Evolutionary conservation across 2,113 vertebrate species (phyloP).

Genomic region (Laticauda laticaudata): DNA sequence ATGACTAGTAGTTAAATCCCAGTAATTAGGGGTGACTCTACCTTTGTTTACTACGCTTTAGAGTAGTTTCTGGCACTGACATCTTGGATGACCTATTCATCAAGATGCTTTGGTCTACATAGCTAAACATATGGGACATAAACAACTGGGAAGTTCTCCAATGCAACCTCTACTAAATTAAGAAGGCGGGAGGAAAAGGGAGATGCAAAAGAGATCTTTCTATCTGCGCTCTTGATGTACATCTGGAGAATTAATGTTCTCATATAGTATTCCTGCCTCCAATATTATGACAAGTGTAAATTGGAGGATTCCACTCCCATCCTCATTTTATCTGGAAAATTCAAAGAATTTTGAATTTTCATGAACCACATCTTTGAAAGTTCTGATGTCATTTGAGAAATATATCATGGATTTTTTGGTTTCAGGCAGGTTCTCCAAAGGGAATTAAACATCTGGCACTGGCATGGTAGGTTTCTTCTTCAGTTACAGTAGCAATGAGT

Average conservation of each 20-base stretch:
- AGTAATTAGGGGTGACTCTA: constrained; percentile 55
- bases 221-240: neutral
- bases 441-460: neutral
- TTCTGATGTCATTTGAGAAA: neutral
- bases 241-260: constrained; percentile 2
- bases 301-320: fast-evolving
- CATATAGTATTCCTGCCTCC: neutral
- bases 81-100: constrained; percentile 47
- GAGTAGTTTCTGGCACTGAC: constrained; percentile 47
- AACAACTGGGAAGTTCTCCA: neutral
- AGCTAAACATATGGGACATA: constrained; percentile 45
- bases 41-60: constrained; percentile 65
- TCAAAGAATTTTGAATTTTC: neutral
- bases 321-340: neutral
- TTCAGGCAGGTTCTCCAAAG: neutral
- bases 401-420: neutral
- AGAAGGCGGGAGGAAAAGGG: neutral
- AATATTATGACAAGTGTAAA: constrained; percentile 1
- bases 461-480: neutral
- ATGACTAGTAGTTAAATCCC: constrained; percentile 51
- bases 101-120: constrained; percentile 22
- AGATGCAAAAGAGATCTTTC: neutral
- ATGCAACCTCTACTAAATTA: neutral
- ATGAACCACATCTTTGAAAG: neutral
- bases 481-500: neutral